A percentile compares a stretch with the other conserved stretches of the same genome.
Evolutionary conservation across 2,113 vertebrate genomes (phyloP).

Genomic region (Phyllostomus hastatus): DNA sequence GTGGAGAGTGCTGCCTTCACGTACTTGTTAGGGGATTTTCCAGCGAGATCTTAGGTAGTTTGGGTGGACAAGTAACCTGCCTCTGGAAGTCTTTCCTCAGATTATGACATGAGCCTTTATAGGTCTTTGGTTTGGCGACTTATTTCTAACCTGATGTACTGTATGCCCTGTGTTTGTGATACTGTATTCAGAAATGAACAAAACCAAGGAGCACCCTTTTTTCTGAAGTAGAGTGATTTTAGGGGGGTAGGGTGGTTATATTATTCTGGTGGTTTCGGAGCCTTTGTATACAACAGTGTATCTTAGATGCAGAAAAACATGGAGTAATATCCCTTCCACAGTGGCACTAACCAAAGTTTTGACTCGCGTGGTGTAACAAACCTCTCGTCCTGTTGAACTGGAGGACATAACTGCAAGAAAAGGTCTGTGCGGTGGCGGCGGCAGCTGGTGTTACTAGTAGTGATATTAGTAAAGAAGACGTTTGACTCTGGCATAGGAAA

Average conservation of each 20-base stretch:
- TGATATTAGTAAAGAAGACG: not conserved
- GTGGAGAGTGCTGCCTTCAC: not conserved
- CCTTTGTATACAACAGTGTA: conserved; percentile 7
- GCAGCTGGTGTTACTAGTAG: not conserved
- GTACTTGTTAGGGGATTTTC: conserved; percentile 24
- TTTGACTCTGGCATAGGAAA: not conserved
- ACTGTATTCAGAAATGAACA: conserved; percentile 66
- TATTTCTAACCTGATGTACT: not conserved
- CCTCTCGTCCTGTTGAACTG: not conserved
- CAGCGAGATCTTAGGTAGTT: conserved; percentile 40
- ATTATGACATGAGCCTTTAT: conserved; percentile 48
- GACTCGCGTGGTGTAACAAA: not conserved
- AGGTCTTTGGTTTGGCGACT: conserved; percentile 56
- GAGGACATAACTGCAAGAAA: not conserved
- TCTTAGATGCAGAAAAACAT: conserved; percentile 51
- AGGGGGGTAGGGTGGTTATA: not conserved
- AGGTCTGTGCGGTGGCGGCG: not conserved
- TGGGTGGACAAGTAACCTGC: conserved; percentile 38
- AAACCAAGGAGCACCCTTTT: conserved; percentile 53
- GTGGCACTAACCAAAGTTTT: conserved; percentile 43
- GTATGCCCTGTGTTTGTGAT: conserved; percentile 46
- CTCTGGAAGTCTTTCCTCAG: conserved; percentile 56
- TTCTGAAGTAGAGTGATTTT: conserved; percentile 25
- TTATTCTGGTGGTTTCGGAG: not conserved
- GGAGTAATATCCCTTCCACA: conserved; percentile 42